phyloP scores from a whole-genome alignment of 2,113 vertebrate species.

The Limanda limanda region DNA sequence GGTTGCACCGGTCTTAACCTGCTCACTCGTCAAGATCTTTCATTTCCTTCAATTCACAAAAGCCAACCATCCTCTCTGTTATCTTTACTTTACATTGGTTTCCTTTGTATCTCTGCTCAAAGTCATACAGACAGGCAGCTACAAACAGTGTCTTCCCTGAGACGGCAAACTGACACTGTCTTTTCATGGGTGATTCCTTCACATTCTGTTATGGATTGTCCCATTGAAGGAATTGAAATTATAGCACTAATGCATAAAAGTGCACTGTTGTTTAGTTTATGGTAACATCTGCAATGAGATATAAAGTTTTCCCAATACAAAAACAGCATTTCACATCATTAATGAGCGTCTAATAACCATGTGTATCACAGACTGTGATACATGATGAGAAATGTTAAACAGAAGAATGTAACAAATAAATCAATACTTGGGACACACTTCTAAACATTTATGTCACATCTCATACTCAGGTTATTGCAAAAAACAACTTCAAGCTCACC shows the following conservation, averaged over 20 bases:
- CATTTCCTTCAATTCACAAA: conserved; percentile 7
- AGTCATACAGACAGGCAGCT: too few species aligned
- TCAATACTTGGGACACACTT: neutral
- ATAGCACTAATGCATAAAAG: neutral
- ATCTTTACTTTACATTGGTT: conserved; percentile 37
- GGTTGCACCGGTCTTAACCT: conserved; percentile 6
- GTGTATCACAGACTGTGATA: neutral
- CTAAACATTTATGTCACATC: neutral
- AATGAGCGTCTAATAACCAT: neutral
- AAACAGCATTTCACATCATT: neutral
- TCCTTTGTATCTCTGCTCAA: neutral
- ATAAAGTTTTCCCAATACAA: neutral
- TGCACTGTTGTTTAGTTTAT: neutral
- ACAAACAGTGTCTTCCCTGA: too few species aligned
- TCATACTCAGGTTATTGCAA: neutral
- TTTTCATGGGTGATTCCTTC: too few species aligned
- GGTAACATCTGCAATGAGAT: neutral
- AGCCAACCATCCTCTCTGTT: conserved; percentile 3
- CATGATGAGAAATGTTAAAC: neutral
- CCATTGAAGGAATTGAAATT: neutral
- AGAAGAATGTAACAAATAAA: neutral
- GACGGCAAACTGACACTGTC: too few species aligned
- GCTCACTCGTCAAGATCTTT: conserved; percentile 15
- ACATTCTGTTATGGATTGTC: too few species aligned
- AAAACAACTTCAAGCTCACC: conserved; percentile 18